Percentiles rank a stretch among this genome's conserved stretches.
These are phyloP conservation scores for Penaeus monodon DNA, from an alignment of 2,888 invertebrate species.

Conservation along the genomic window DNA sequence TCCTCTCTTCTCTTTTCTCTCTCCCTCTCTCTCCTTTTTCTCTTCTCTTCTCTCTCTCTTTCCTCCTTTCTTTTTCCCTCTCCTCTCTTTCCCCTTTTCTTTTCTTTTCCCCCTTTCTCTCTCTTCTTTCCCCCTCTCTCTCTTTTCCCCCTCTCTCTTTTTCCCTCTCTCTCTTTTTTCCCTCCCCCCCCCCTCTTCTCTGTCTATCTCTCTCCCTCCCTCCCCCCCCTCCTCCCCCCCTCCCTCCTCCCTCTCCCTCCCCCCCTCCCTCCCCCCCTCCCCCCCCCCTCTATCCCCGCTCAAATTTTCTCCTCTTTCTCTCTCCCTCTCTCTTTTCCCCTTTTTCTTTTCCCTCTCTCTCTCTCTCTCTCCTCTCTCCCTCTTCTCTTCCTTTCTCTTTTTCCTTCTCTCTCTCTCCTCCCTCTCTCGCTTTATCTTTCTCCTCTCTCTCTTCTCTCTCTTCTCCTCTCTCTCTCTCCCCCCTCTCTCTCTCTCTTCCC, in stretches of 20 bases:
- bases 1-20: too few relatives aligned
- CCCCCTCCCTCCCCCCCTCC: not conserved
- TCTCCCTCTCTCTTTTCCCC: not conserved
- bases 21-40: too few relatives aligned
- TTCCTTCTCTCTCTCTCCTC: not conserved
- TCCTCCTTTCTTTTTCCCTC: too few relatives aligned
- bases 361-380: not conserved
- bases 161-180: not conserved
- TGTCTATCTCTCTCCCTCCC: too few relatives aligned
- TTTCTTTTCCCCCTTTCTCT: not conserved
- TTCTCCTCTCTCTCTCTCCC: not conserved
- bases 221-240: too few relatives aligned
- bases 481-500: too few relatives aligned
- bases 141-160: too few relatives aligned
- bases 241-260: too few relatives aligned
- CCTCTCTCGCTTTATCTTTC: not conserved
- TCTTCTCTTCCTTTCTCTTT: not conserved
- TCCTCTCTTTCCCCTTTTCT: not conserved
- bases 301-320: not conserved
- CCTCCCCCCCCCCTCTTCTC: not conserved
- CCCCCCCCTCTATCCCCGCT: not conserved
- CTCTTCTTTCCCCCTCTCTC: not conserved
- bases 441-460: not conserved
- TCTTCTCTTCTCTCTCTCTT: too few relatives aligned
- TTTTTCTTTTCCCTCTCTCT: too few relatives aligned